Conservation (phyloP, 2,113 vertebrate genomes). For the cattle (Bos taurus) region DNA sequence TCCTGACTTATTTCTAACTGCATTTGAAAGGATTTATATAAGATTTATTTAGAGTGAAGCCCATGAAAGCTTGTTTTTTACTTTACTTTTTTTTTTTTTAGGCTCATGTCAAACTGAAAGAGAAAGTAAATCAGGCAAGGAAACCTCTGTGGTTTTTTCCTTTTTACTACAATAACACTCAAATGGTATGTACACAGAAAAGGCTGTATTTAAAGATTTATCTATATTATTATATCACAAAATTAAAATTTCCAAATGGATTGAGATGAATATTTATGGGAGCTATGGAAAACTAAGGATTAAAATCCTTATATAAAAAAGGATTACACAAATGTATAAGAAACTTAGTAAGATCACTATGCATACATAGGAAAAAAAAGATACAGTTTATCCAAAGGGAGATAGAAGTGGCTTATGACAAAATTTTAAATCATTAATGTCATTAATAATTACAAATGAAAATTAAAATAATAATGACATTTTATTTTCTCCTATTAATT, state of each 20-base stretch:
- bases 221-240: neutral
- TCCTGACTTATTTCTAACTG: constrained; percentile 34
- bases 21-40: constrained; percentile 1
- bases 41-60: constrained; percentile 20
- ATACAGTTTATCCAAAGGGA: neutral
- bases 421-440: neutral
- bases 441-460: neutral
- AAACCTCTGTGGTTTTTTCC: neutral
- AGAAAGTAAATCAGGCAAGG: neutral
- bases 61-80: neutral
- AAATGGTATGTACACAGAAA: neutral
- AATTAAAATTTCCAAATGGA: neutral
- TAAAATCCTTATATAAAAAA: neutral
- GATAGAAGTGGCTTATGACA: neutral
- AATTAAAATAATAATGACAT: neutral
- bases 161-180: neutral
- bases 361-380: neutral
- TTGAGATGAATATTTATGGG: neutral
- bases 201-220: neutral
- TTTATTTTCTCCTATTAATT: neutral
- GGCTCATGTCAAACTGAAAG: constrained; percentile 26
- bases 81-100: neutral
- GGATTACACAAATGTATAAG: neutral
- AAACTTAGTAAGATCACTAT: neutral
- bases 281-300: neutral